Conservation (phyloP, 2,797 vertebrate genomes). For the Falco naumanni region DNA sequence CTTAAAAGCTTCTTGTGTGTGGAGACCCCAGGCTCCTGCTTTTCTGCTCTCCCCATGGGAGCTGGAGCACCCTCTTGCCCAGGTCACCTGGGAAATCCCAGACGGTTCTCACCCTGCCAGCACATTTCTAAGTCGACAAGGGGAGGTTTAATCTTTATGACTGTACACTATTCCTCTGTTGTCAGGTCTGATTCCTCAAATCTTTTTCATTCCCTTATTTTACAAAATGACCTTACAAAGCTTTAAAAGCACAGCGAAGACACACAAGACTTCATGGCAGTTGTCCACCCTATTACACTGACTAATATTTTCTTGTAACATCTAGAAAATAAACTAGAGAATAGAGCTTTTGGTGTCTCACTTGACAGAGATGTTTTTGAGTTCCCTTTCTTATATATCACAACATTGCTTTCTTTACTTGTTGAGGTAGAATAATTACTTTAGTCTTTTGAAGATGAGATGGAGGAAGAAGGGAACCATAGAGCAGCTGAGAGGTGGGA, state of each 20-base stretch:
- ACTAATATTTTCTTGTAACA: not conserved
- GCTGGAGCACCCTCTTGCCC: rapidly evolving
- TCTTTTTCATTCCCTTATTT: not conserved
- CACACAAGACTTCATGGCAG: not conserved
- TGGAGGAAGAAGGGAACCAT: not conserved
- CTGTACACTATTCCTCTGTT: not conserved
- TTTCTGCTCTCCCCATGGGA: not conserved
- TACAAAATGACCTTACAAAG: not conserved
- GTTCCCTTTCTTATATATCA: not conserved
- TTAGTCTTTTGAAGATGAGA: not conserved
- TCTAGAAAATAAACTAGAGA: not conserved
- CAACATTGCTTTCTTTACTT: not conserved
- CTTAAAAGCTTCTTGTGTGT: not conserved
- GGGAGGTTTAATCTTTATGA: not conserved
- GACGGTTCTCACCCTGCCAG: not conserved
- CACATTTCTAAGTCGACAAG: rapidly evolving
- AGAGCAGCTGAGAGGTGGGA: not conserved
- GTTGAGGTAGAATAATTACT: not conserved
- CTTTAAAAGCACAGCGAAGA: not conserved
- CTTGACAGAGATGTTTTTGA: not conserved
- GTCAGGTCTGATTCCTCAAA: not conserved
- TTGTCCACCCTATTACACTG: not conserved
- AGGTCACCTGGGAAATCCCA: rapidly evolving
- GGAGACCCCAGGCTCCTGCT: not conserved
- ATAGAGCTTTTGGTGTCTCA: not conserved